phyloP scores from a whole-genome alignment of 2,888 invertebrate species.

The Parelbella ahira region DNA sequence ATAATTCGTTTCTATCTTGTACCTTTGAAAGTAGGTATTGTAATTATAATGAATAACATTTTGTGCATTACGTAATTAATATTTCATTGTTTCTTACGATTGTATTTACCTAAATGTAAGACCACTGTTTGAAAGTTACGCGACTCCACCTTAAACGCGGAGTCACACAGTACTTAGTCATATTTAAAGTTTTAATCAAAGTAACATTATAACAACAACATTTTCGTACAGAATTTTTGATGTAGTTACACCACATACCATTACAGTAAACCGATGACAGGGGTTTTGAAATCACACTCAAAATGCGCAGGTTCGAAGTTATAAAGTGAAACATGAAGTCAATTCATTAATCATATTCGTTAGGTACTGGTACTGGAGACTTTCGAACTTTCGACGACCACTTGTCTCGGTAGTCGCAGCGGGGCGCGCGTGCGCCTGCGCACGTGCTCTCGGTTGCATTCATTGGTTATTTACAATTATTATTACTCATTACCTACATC shows the following conservation, averaged over 20 bases:
- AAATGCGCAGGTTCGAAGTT: constrained; percentile 76
- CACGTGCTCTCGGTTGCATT: constrained; percentile 58
- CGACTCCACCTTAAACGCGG: constrained; percentile 59
- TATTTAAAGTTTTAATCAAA: constrained; percentile 73
- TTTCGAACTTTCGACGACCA: constrained; percentile 53
- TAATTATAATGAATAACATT: constrained; percentile 78
- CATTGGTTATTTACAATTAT: constrained; percentile 76
- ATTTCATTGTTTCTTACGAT: constrained; percentile 79
- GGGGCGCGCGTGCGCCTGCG: constrained; percentile 37
- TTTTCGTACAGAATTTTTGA: constrained; percentile 54
- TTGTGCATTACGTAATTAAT: constrained; percentile 79
- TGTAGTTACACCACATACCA: constrained; percentile 65
- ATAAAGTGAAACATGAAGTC: constrained; percentile 76
- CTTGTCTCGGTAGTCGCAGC: constrained; percentile 60
- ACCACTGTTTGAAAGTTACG: constrained; percentile 69
- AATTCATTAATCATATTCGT: constrained; percentile 79
- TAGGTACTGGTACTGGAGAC: constrained; percentile 73
- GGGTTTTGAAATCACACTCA: constrained; percentile 73
- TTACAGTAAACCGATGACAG: constrained; percentile 76
- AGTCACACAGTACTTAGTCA: constrained; percentile 73
- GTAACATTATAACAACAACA: constrained; percentile 51
- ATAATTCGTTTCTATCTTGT: constrained; percentile 77
- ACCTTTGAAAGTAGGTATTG: constrained; percentile 78
- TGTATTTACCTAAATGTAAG: constrained; percentile 77
- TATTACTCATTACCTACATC: constrained; percentile 78